A percentile compares a stretch with the other conserved stretches of the same genome.
phyloP scores from a whole-genome alignment of 2,888 invertebrate genomes.

The Drosophila borealis region DNA sequence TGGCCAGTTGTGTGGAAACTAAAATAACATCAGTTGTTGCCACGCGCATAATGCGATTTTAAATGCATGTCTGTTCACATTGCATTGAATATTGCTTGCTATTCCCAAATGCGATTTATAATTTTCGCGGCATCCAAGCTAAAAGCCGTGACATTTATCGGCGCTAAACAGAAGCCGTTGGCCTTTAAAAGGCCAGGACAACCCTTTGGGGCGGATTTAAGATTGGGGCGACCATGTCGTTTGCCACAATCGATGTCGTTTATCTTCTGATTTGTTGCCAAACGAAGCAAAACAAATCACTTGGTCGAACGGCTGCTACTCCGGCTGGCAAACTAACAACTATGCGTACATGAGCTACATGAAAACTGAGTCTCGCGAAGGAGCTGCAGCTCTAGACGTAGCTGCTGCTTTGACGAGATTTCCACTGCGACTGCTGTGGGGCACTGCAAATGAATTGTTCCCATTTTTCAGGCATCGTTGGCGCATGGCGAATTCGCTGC shows the following conservation, averaged over 20 bases:
- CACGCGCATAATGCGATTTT: slow-evolving; percentile 62
- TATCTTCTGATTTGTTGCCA: slow-evolving; percentile 78
- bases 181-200: slow-evolving; percentile 23
- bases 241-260: slow-evolving; percentile 77
- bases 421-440: slow-evolving; percentile 17
- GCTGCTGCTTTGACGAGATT: slow-evolving; percentile 45
- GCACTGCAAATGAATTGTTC: slow-evolving; percentile 72
- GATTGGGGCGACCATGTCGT: slow-evolving; percentile 60
- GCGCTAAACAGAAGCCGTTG: slow-evolving; percentile 22
- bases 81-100: slow-evolving; percentile 14
- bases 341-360: slow-evolving; percentile 39
- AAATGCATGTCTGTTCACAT: slow-evolving; percentile 52
- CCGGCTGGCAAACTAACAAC: slow-evolving; percentile 57
- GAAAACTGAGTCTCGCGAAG: slow-evolving; percentile 27
- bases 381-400: slow-evolving; percentile 40
- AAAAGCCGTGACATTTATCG: slow-evolving; percentile 51
- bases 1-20: slow-evolving; percentile 4
- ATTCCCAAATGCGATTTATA: slow-evolving; percentile 37
- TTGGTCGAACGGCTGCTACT: slow-evolving; percentile 65
- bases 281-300: slow-evolving; percentile 78
- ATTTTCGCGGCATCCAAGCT: slow-evolving; percentile 28
- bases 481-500: slow-evolving; percentile 36
- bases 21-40: slow-evolving; percentile 32
- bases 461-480: slow-evolving; percentile 75
- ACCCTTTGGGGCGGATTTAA: slow-evolving; percentile 36